Percentiles rank a stretch among this genome's conserved stretches.
These are phyloP conservation scores for Apostichopus leukothele DNA, from an alignment of 53 echinoderm and acorn worm species.

Conservation along the genomic window DNA sequence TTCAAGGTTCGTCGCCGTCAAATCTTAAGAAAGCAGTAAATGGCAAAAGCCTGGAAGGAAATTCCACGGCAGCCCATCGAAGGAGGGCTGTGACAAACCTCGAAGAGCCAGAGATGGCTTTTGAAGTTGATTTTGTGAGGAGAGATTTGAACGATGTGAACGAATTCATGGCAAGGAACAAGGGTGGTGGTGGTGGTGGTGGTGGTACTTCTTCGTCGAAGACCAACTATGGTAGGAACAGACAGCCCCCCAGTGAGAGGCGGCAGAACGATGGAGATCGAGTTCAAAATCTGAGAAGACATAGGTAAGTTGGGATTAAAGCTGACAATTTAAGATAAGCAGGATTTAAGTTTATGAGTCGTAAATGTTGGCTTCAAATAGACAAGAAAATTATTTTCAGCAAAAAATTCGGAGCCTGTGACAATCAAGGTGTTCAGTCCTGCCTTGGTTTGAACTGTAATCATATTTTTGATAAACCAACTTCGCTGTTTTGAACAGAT, in stretches of 20 bases:
- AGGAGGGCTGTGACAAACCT: neutral
- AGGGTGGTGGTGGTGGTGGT: neutral
- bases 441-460: no score
- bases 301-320: no score
- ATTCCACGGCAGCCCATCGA: neutral
- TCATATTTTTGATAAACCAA: no score
- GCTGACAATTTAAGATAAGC: no score
- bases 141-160: neutral
- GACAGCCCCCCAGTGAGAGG: neutral
- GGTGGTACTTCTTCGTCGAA: neutral
- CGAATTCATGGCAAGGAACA: neutral
- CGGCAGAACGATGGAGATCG: neutral
- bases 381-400: no score
- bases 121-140: slow-evolving; percentile 7
- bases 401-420: no score
- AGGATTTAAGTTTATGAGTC: no score
- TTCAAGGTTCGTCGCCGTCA: neutral
- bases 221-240: neutral
- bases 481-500: no score
- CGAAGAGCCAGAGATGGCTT: slow-evolving; percentile 1
- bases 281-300: no score
- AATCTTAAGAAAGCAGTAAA: neutral
- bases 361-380: no score
- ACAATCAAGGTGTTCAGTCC: no score
- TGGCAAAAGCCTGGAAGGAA: neutral